Conservation (phyloP, 2,888 invertebrate species). For the Rhamnusium bicolor region DNA sequence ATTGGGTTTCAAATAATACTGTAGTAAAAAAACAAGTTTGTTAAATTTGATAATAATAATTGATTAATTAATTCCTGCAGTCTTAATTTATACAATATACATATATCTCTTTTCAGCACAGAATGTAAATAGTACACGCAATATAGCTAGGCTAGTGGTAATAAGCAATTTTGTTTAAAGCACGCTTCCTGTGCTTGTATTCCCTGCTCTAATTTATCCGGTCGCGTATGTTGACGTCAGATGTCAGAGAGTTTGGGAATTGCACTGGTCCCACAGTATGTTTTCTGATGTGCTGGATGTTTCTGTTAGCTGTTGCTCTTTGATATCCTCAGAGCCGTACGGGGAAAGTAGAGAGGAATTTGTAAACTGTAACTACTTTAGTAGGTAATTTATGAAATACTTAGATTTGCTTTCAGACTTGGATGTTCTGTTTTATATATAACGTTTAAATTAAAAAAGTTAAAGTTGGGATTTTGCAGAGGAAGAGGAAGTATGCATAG, state of each 20-base stretch:
- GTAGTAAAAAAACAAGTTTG: too few relatives aligned
- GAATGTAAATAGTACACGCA: neutral
- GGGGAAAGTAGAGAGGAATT: neutral
- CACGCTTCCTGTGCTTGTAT: slow-evolving; percentile 37
- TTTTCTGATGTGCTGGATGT: slow-evolving; percentile 65
- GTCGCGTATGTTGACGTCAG: slow-evolving; percentile 65
- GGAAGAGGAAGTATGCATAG: too few relatives aligned
- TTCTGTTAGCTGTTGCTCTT: slow-evolving; percentile 34
- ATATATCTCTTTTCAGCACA: too few relatives aligned
- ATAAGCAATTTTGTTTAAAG: slow-evolving; percentile 12
- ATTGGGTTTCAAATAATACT: too few relatives aligned
- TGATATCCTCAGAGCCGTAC: slow-evolving; percentile 20
- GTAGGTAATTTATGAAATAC: neutral
- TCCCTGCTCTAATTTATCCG: slow-evolving; percentile 66
- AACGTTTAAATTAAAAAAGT: too few relatives aligned
- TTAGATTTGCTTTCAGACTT: neutral
- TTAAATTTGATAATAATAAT: too few relatives aligned
- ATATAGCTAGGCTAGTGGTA: neutral
- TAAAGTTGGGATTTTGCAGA: too few relatives aligned
- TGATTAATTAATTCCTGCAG: too few relatives aligned
- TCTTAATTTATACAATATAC: too few relatives aligned
- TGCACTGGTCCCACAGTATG: slow-evolving; percentile 66
- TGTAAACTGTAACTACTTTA: neutral
- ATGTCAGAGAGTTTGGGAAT: slow-evolving; percentile 66
- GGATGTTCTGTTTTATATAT: neutral